These are phyloP conservation scores for Ylistrum balloti DNA, from an alignment of 1,140 invertebrate genomes.

Conservation along the genomic window DNA sequence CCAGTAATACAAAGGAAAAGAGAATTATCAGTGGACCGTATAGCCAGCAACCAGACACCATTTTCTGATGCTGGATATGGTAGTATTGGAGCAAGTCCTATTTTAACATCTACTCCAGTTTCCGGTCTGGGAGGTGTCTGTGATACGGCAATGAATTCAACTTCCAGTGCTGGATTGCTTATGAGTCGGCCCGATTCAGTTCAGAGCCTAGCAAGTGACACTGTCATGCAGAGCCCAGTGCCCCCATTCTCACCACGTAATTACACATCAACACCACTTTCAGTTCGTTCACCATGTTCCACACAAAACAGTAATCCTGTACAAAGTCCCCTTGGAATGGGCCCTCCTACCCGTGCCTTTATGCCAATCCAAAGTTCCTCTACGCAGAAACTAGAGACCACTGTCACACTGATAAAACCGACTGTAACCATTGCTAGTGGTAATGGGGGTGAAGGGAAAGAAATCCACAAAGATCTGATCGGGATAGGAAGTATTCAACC, in stretches of 20 bases:
- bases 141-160: constrained; percentile 50
- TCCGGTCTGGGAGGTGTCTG: constrained; percentile 43
- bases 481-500: constrained; percentile 54
- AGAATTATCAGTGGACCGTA: constrained; percentile 59
- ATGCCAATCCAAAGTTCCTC: constrained; percentile 68
- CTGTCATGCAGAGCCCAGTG: constrained; percentile 52
- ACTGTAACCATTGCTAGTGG: constrained; percentile 62
- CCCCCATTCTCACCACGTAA: constrained; percentile 57
- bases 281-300: constrained; percentile 47
- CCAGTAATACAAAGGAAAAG: constrained; percentile 44
- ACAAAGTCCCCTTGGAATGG: constrained; percentile 44
- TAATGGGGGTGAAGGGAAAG: neutral
- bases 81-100: constrained; percentile 68
- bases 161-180: constrained; percentile 47
- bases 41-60: constrained; percentile 63
- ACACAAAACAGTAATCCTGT: constrained; percentile 40
- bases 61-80: constrained; percentile 70
- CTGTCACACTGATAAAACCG: constrained; percentile 64
- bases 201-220: constrained; percentile 60
- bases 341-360: constrained; percentile 58
- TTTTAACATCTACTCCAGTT: constrained; percentile 57
- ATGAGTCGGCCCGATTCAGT: constrained; percentile 63
- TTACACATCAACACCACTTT: constrained; percentile 57
- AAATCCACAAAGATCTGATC: constrained; percentile 49
- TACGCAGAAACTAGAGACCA: constrained; percentile 52